Base-by-base conservation (phyloP, 2,888 invertebrate genomes). In the Crematogaster levior region DNA sequence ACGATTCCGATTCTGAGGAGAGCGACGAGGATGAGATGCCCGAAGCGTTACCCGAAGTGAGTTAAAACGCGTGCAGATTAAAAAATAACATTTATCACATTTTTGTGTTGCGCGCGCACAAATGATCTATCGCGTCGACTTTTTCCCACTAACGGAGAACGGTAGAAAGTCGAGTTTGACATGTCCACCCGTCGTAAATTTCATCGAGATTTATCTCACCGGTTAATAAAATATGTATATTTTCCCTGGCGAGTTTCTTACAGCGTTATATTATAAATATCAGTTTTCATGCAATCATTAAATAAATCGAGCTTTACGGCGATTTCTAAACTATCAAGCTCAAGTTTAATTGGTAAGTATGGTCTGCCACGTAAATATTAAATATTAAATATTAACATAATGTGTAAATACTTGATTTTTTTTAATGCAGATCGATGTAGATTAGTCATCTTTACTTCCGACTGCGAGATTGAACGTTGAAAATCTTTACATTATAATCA, bases 31-130 rank as follows among this genome's bases (percentile, higher is more conserved):
- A 73, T 3, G 92, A 92, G 30, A 83, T 81, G 6, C 90, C 90
- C 9, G 93, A 92, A 82, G 90, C 91, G 70, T 82, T 94, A 73
- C 93, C 94, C 0, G 92, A 94, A 91, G 93, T 93, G 86, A 87
- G 66, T 85, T 34, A 51, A 27, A 9, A 15, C 3, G 43, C 12
- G 34, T 24, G 12, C 18, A 24, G 7, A 24, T 43, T 10, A 66
- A 77, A 66, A 51, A 34, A 63, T 10, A 6, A 51, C 7, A 34
- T 27, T 3, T 12, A 18, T 53, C 6, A 34, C 34, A n/a, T 48
- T 60, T 34, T 60, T 18, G 24, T 18, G 24, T 1, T 34, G 10
- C 30, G 24, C 34, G 60, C 48, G 75, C 37, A 27, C 24, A 68
- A 51, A 56, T 79, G 56, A 72, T 72, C 43, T 79, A 72, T 46